Base-by-base conservation (phyloP, 2,888 invertebrate genomes). In the Empis livida region DNA sequence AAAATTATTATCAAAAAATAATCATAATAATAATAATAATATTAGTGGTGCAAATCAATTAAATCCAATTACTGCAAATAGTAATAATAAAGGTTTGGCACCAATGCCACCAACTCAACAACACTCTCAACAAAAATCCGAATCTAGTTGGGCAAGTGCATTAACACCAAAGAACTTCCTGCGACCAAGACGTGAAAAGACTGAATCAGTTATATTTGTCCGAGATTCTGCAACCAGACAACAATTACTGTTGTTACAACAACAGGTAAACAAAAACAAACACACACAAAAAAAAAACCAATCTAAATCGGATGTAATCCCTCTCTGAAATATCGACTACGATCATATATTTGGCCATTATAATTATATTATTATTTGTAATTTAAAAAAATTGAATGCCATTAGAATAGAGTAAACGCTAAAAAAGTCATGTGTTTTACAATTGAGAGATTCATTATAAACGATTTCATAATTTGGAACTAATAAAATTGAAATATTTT, bases 201-300 rank as follows among this genome's bases (percentile, higher is more conserved):
- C 89, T 62, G 89, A 90, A 72, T 88, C 87, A 51, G 86, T 87
- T 68, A 87, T 89, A 64, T 81, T 86, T 59, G 77, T 85, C 63
- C 76, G 83, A 60, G 80, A 75, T 66, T 71, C 74, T 43, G 73
- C 73, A 50, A 70, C 71, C 49, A 66, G 75, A 46, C 71, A 71
- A 55, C 72, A 72, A 53, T 66, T 73, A 42, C 57, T 62, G 49
- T 59, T 64, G 50, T 61, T 61, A 47, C 63, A 56, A 54, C 65
- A 61, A 56, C 67, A 65, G 58, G 64, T 64, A 64, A 53, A 55
- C 51, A 54, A 53, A 53, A 49, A 53, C 51, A 44, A 50, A 55
- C 48, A 49, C 27, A 42, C 45, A 38, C 42, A 20, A 46, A 27
- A 40, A 17, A 16, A 38, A 31, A 38, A 39, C 37, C 30, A 46